These are phyloP conservation scores for Philopotamus ludificatus DNA, from an alignment of 1,140 invertebrate genomes.

Conservation along the genomic window DNA sequence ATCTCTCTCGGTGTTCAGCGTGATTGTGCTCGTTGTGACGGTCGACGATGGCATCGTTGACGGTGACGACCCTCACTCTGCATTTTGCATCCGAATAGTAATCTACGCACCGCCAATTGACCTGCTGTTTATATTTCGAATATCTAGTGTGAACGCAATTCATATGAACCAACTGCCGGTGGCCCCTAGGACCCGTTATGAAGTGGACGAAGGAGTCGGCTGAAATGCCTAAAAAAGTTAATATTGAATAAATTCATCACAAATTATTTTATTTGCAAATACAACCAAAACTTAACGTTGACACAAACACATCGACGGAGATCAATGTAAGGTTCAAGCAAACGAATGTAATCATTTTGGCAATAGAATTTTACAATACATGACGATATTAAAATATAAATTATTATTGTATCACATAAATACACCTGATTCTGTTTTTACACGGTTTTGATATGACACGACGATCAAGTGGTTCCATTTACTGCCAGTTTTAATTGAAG, in stretches of 20 bases:
- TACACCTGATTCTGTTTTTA: too few species aligned
- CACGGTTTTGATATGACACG: too few species aligned
- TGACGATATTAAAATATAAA: neutral
- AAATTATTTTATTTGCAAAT: neutral
- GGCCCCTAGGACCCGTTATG: slow-evolving; percentile 35
- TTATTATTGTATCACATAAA: neutral
- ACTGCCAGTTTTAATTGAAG: too few species aligned
- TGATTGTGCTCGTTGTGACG: slow-evolving; percentile 29
- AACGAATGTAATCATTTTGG: too few species aligned
- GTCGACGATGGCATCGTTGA: slow-evolving; percentile 7
- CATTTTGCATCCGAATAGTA: slow-evolving; percentile 36
- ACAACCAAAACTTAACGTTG: neutral
- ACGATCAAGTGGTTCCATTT: too few species aligned
- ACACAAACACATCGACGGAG: neutral
- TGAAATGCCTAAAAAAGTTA: slow-evolving; percentile 10
- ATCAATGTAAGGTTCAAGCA: neutral
- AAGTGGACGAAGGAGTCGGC: neutral
- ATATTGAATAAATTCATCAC: neutral
- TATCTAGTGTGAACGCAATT: slow-evolving; percentile 39
- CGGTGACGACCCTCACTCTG: slow-evolving; percentile 30
- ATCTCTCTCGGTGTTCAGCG: slow-evolving; percentile 28
- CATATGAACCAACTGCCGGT: slow-evolving; percentile 29
- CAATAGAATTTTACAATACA: too few species aligned
- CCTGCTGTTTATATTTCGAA: slow-evolving; percentile 8
- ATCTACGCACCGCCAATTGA: slow-evolving; percentile 35